Evolutionary conservation across 2,113 vertebrate species (phyloP), one percentile per base, ranked within the genome.

Genomic region (Delphinus delphis): DNA sequence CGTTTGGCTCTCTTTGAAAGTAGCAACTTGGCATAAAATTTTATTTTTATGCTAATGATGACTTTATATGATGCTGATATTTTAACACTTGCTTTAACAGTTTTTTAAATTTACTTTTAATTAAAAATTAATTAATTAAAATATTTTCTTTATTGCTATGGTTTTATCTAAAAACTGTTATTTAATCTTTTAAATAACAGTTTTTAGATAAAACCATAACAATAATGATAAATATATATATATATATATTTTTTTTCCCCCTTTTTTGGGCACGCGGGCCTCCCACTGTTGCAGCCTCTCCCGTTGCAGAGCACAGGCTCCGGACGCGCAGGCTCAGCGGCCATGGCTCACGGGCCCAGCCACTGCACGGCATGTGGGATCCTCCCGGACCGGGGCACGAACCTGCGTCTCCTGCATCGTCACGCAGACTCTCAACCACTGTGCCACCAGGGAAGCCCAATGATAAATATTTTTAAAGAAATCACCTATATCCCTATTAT

Each of bases 21-120:
- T 38, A 96, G 88, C 6, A 63, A 71, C 58, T 79, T 91, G 28
- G 15, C 38, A 96, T 90, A 36, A 70, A 80, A 93, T 82, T 93
- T 88, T 79, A 50, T 68, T 96, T 96, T 96, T 74, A 95, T 84
- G 38, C 47, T 88, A 93, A 91, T 70, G 36, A 92, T 58, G 28
- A 74, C 81, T 94, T 92, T 63, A 63, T 90, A 85, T 67, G 88
- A 70, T 25, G 23, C 17, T 90, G n/a, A 47, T 60, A 90, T 79
- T 88, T 91, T 87, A 92, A 96, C 33, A 74, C 18, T 90, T 88
- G 62, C 74, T 62, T 81, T 31, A 90, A 74, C 10, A 62, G 25
- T 50, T 85, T 93, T 81, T 95, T 38, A 50, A 80, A 23, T 20
- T 55, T 55, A 55, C 18, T 55, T 55, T 55, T 55, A 38, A 91